Base-by-base conservation (phyloP, 2,113 vertebrate species). In the Micromys minutus region DNA sequence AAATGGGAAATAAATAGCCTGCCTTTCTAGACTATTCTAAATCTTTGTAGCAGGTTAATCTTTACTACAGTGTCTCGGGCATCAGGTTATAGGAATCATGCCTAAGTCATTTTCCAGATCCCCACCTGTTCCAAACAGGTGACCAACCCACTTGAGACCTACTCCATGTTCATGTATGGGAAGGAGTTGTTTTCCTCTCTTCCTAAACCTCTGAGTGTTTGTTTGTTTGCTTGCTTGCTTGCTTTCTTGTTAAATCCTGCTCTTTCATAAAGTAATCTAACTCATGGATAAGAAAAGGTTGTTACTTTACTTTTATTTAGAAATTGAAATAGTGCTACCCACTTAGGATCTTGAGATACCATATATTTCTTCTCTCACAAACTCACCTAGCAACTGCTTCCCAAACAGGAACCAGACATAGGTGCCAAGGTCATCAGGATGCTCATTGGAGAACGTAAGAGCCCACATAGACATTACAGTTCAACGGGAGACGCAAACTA, bases 271-370 rank as follows among this genome's bases (percentile, higher is more conserved):
- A 69, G 17, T 9, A 91, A 76, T 76, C 39, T 7, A 67, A 57
- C 52, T 21, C 7, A 83, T 61, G 16, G 91, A 79, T 55, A 71
- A 87, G 72, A 24, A 91, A 63, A 84, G 15, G 9, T 61, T 85
- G 71, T 31, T 76, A 13, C 74, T 79, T 24, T 65, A 87, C 26
- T 90, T 94, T 90, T 74, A 84, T 77, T 86, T 96, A 16, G 45
- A 16, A 89, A 93, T 36, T 84, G 29, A 89, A 95, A 76, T 39
- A 63, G 5, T 86, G 3, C 59, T 92, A 75, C 5, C 34, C 42
- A 91, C 8, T 65, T 22, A 3, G 31, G 7, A 1, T 84, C 75
- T 87, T 71, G 15, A 63, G 21, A 79, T 55, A 79, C 19, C 67
- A n/a, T 83, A 19, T 3, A 36, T n/a, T 93, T 52, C 61, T 72